These are phyloP conservation scores for Lordiphosa stackelbergi DNA, from an alignment of 1,140 invertebrate genomes.

Conservation along the genomic window DNA sequence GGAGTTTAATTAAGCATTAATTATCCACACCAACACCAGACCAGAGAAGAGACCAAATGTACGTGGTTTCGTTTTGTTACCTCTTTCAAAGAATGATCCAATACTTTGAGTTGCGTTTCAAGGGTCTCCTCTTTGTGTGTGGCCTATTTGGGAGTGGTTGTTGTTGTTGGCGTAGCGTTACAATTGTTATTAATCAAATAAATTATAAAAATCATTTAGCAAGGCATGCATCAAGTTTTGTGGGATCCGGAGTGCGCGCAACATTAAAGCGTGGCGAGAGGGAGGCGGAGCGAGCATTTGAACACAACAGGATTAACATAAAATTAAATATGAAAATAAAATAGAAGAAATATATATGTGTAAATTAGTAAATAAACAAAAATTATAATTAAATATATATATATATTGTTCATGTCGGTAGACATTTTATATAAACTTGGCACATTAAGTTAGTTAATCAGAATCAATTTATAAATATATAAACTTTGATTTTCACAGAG, in stretches of 20 bases:
- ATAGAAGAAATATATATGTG: conserved; percentile 36
- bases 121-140: conserved; percentile 98
- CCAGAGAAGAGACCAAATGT: conserved; percentile 22
- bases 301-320: conserved; percentile 52
- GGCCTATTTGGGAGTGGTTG: conserved; percentile 81
- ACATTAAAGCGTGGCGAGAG: conserved; percentile 3
- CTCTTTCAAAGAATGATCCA: conserved; percentile 95
- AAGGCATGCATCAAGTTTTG: conserved; percentile 4
- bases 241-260: conserved; percentile 24
- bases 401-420: conserved; percentile 56
- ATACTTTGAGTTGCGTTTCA: conserved; percentile 94
- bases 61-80: conserved; percentile 79
- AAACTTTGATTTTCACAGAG: neutral
- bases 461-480: neutral
- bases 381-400: conserved; percentile 26
- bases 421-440: conserved; percentile 65
- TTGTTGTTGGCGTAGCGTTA: conserved; percentile 22
- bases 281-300: conserved; percentile 12
- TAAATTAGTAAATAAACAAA: conserved; percentile 41
- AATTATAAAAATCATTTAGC: neutral
- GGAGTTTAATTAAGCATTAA: conserved; percentile 14
- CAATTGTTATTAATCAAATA: neutral
- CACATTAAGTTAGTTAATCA: conserved; percentile 9
- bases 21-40: conserved; percentile 52
- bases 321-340: conserved; percentile 62